Evolutionary conservation across 1,140 invertebrate species (phyloP), one percentile per base, ranked within the genome.

Genomic region (Platorchestia sp.): DNA sequence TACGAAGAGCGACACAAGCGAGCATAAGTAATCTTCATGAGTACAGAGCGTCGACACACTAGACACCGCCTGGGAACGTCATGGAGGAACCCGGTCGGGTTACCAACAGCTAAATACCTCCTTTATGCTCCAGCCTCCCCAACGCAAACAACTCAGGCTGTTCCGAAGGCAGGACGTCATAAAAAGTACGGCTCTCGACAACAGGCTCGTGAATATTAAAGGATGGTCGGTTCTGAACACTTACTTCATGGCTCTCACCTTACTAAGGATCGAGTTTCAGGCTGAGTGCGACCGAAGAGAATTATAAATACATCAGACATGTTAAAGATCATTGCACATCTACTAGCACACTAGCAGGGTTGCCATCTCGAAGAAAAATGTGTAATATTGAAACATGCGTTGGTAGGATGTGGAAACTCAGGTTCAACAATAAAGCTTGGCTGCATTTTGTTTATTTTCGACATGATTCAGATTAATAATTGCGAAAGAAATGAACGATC

Each of bases 101-200:
- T 75, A 75, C 59, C 59, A 75, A 75, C 59, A 75, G 59, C 59
- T 75, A 75, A 75, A 75, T 75, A 75, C 59, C 59, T 75, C 59
- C 59, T 75, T 75, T 75, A 75, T 75, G 59, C 59, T 36, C 59
- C 59, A 75, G 59, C 59, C 59, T 75, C 59, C 59, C 14, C 59
- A 75, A 75, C 59, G 59, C 59, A 75, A 75, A 75, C 59, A 75
- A 75, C 59, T 75, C 59, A 75, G 36, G 59, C 59, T 75, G 59
- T 75, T 36, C 59, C 59, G 27, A 75, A 75, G 59, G 14, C 59
- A 75, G 27, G 59, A 10, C 59, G 59, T 75, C 59, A 75, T 75
- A 75, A 75, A 75, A 75, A 75, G 59, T 36, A 36, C 36, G 59
- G 59, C 59, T 10, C 59, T 75, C 59, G 59, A 75, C 59, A 75